Evolutionary conservation across 1,140 invertebrate genomes (phyloP).

Genomic region (Lucilia sericata): DNA sequence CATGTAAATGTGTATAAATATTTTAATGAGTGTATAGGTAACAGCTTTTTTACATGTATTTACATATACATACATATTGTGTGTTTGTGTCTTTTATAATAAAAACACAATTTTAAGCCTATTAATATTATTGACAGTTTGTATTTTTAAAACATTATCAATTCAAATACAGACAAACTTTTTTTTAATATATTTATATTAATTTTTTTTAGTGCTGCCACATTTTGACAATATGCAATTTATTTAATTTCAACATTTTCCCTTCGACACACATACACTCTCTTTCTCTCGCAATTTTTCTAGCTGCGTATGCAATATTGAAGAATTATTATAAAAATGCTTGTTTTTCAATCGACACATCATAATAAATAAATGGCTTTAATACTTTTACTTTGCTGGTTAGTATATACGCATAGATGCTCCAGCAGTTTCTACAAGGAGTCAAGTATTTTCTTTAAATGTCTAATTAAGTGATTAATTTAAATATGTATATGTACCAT

Average conservation of each 20-base stretch:
- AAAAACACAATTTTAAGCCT: constrained; percentile 28
- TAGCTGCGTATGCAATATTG: neutral
- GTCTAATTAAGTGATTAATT: too few relatives aligned
- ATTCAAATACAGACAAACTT: constrained; percentile 33
- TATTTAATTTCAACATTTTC: neutral
- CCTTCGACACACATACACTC: neutral
- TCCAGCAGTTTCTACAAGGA: too few relatives aligned
- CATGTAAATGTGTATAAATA: too few relatives aligned
- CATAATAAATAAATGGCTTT: constrained; percentile 35
- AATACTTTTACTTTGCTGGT: neutral
- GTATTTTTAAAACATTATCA: constrained; percentile 30
- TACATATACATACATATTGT: too few relatives aligned
- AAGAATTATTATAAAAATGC: neutral
- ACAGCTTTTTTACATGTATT: too few relatives aligned
- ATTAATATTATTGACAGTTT: constrained; percentile 37
- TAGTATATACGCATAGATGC: too few relatives aligned
- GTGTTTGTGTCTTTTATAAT: neutral
- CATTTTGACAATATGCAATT: constrained; percentile 18
- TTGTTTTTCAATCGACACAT: constrained; percentile 37
- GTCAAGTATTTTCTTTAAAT: too few relatives aligned
- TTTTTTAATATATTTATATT: constrained; percentile 17
- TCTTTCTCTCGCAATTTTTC: neutral
- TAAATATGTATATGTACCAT: too few relatives aligned
- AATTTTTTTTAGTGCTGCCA: neutral
- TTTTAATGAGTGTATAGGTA: too few relatives aligned